These are phyloP conservation scores for Scomberomorus guttatus DNA, from an alignment of 2,797 vertebrate genomes.

Conservation along the genomic window DNA sequence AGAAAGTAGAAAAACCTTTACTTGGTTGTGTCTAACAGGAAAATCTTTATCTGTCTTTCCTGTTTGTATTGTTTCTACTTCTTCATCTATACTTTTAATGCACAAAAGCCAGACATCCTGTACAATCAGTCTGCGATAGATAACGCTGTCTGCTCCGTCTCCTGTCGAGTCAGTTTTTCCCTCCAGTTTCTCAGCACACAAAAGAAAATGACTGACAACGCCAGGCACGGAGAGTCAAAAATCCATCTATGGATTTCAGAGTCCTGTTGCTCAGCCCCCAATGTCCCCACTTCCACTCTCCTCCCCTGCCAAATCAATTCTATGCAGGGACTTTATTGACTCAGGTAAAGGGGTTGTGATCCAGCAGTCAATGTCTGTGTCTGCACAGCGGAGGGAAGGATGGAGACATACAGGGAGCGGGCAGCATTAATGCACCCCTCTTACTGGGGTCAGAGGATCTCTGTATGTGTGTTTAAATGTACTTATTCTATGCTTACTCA, in stretches of 20 bases:
- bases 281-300: conserved; percentile 55
- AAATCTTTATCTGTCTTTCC: conserved; percentile 1
- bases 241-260: conserved; percentile 80
- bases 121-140: conserved; percentile 51
- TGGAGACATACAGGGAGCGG: conserved; percentile 43
- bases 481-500: conserved; percentile 37
- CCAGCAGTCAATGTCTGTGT: conserved; percentile 81
- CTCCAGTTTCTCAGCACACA: conserved; percentile 54
- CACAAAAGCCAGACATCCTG: conserved; percentile 43
- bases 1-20: neutral
- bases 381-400: conserved; percentile 50
- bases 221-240: conserved; percentile 56
- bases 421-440: conserved; percentile 55
- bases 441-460: conserved; percentile 43
- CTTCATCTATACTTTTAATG: conserved; percentile 10
- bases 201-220: conserved; percentile 66
- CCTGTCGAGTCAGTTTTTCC: conserved; percentile 34
- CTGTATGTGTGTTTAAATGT: conserved; percentile 40
- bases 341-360: conserved; percentile 80
- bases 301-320: conserved; percentile 81
- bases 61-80: neutral
- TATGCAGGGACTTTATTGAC: conserved; percentile 81
- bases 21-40: neutral
- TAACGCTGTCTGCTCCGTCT: conserved; percentile 48
- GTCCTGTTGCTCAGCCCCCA: conserved; percentile 59